These are phyloP conservation scores for Caenorhabditis japonica DNA, from an alignment of 2,888 invertebrate species.

Conservation along the genomic window DNA sequence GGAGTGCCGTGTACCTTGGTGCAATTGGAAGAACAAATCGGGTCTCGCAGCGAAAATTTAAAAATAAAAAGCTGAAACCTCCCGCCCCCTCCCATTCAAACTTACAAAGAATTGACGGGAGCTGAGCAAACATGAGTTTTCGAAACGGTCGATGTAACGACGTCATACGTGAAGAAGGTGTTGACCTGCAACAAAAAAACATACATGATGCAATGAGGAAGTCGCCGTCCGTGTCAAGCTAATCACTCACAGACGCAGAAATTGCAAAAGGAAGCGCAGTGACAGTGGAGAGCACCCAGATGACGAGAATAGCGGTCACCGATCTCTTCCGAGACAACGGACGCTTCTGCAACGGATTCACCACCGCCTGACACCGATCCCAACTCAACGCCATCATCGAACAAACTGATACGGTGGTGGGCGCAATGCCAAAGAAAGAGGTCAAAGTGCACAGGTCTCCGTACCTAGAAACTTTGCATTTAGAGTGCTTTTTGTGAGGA, in stretches of 20 bases:
- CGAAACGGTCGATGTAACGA: slow-evolving; percentile 27
- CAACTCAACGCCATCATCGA: slow-evolving; percentile 72
- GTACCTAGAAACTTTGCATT: slow-evolving; percentile 47
- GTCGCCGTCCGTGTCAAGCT: too few relatives aligned
- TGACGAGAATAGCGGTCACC: slow-evolving; percentile 58
- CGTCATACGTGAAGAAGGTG: slow-evolving; percentile 34
- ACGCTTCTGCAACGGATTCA: slow-evolving; percentile 67
- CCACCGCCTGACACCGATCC: slow-evolving; percentile 70
- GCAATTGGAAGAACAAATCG: too few relatives aligned
- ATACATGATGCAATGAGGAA: too few relatives aligned
- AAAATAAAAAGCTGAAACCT: too few relatives aligned
- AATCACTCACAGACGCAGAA: slow-evolving; percentile 57
- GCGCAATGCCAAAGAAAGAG: slow-evolving; percentile 72
- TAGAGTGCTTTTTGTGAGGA: too few relatives aligned
- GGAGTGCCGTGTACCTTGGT: too few relatives aligned
- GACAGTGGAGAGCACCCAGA: slow-evolving; percentile 69
- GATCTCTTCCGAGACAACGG: slow-evolving; percentile 62
- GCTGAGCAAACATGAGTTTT: slow-evolving; percentile 45
- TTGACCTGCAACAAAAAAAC: slow-evolving; percentile 45
- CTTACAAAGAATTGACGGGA: slow-evolving; percentile 43
- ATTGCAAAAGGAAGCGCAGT: slow-evolving; percentile 65
- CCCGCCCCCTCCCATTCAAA: too few relatives aligned
- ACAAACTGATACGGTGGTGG: slow-evolving; percentile 69
- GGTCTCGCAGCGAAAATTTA: too few relatives aligned
- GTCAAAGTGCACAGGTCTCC: slow-evolving; percentile 68